A percentile compares a stretch with the other conserved stretches of the same genome.
These are phyloP conservation scores for Philypnodon macrostomus DNA, from an alignment of 2,797 vertebrate species.

Conservation along the genomic window DNA sequence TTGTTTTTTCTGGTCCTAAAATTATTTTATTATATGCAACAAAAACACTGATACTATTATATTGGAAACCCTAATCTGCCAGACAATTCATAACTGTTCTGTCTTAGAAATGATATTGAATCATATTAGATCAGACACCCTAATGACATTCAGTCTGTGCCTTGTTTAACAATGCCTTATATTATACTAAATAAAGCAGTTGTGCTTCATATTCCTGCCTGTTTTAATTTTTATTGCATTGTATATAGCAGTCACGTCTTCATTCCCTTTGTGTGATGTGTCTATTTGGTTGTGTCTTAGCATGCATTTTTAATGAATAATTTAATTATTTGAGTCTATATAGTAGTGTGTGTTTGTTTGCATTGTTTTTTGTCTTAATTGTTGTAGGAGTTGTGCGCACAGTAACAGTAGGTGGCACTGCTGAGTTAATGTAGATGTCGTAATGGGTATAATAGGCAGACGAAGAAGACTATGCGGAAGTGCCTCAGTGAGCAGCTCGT, in stretches of 20 bases:
- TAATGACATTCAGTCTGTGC: constrained; percentile 58
- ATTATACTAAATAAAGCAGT: constrained; percentile 27
- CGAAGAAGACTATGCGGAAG: constrained; percentile 41
- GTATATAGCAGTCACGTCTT: constrained; percentile 50
- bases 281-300: constrained; percentile 50
- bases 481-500: constrained; percentile 30
- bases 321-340: constrained; percentile 32
- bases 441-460: background rate
- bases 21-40: constrained; percentile 43
- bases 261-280: constrained; percentile 55
- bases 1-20: background rate
- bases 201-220: constrained; percentile 9
- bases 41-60: constrained; percentile 6
- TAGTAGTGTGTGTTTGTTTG: background rate
- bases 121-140: background rate
- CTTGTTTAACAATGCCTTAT: constrained; percentile 68
- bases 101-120: background rate
- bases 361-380: too few species aligned
- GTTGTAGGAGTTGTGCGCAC: too few species aligned
- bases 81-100: constrained; percentile 1
- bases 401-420: constrained; percentile 39
- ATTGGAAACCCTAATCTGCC: constrained; percentile 3
- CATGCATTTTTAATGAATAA: constrained; percentile 70
- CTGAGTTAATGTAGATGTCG: fast-evolving
- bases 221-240: constrained; percentile 26